phyloP scores from a whole-genome alignment of 2,113 vertebrate species.

The Coptodon bakossiorum region DNA sequence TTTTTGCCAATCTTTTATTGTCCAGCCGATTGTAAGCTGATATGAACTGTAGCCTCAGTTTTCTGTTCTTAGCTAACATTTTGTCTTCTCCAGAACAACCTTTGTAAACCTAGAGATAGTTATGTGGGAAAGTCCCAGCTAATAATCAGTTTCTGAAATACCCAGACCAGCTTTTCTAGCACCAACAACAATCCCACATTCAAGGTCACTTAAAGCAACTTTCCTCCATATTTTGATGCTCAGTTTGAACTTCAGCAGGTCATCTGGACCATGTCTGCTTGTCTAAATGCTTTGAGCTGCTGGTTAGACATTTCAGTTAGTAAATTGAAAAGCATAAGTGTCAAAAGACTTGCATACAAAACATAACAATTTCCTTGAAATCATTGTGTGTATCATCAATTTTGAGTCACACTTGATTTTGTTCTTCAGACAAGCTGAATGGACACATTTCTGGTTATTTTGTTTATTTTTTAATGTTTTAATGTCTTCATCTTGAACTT shows the following conservation, averaged over 20 bases:
- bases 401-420: neutral
- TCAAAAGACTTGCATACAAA: neutral
- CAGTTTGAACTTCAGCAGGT: neutral
- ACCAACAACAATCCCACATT: neutral
- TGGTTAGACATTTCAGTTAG: neutral
- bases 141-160: neutral
- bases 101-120: neutral
- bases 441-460: neutral
- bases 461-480: neutral
- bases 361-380: neutral
- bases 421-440: neutral
- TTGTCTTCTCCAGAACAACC: neutral
- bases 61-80: neutral
- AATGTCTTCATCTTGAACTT: neutral
- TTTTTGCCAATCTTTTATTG: neutral
- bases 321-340: neutral
- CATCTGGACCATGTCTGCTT: neutral
- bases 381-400: neutral
- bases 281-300: neutral
- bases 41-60: neutral
- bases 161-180: neutral
- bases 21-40: accelerated
- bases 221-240: neutral
- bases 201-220: neutral
- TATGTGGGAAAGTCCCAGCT: neutral